Percentiles rank a stretch among this genome's conserved stretches.
Evolutionary conservation across 2,797 vertebrate species (phyloP).

Genomic region (Leptoclinus maculatus): DNA sequence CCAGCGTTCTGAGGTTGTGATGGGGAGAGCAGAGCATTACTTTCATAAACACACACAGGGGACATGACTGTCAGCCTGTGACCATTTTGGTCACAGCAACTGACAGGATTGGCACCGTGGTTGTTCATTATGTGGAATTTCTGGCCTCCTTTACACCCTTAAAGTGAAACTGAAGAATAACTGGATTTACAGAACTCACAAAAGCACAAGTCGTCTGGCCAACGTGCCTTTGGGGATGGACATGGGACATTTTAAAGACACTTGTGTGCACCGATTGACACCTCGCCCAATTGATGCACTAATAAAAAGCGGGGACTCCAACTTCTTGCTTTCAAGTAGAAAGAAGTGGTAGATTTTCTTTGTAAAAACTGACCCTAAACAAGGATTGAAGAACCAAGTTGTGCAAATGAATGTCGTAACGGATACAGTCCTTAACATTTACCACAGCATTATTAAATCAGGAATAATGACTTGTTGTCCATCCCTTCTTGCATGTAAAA

Average conservation of each 20-base stretch:
- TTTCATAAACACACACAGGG: conserved; percentile 79
- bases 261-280: conserved; percentile 38
- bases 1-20: conserved; percentile 83
- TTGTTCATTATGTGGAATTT: conserved; percentile 85
- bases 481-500: conserved; percentile 21
- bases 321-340: background rate
- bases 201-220: conserved; percentile 53
- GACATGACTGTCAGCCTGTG: conserved; percentile 80
- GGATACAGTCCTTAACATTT: background rate
- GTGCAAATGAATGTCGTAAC: background rate
- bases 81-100: conserved; percentile 83
- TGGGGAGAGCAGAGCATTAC: conserved; percentile 76
- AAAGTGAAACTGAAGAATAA: conserved; percentile 81
- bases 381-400: background rate
- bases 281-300: conserved; percentile 37
- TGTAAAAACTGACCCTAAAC: background rate
- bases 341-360: background rate
- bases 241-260: conserved; percentile 52
- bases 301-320: conserved; percentile 10
- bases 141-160: conserved; percentile 82
- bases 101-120: conserved; percentile 82
- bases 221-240: conserved; percentile 42
- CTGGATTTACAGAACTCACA: conserved; percentile 79
- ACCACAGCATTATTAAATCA: conserved; percentile 7
- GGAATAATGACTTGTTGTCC: background rate